A percentile compares a stretch with the other conserved stretches of the same genome.
Evolutionary conservation across 92 coral and sea anemone species (phyloP).

Genomic region (Epizoanthus stellaris): DNA sequence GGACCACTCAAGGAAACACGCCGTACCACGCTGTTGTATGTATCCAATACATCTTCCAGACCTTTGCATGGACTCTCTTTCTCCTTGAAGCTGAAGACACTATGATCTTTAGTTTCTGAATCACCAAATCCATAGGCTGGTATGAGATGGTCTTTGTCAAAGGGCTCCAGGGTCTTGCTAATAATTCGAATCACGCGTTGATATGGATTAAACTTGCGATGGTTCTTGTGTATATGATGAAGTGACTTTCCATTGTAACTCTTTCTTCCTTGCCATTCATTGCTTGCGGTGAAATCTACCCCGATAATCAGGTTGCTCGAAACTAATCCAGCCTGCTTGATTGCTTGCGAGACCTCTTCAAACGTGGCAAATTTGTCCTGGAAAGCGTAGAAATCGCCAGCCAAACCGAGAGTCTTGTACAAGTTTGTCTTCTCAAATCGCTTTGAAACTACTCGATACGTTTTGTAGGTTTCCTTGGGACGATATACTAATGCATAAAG

Average conservation of each 20-base stretch:
- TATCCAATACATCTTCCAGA: slow-evolving; percentile 69
- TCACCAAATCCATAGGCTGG: slow-evolving; percentile 98
- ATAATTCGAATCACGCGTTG: slow-evolving; percentile 90
- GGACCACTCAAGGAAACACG: slow-evolving; percentile 94
- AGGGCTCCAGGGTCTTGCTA: slow-evolving; percentile 85
- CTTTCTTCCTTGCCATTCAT: slow-evolving; percentile 99
- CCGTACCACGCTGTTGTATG: slow-evolving; percentile 82
- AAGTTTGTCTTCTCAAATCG: slow-evolving; percentile 76
- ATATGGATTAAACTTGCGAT: slow-evolving; percentile 88
- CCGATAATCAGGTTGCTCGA: slow-evolving; percentile 90
- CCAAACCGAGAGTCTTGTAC: slow-evolving; percentile 74
- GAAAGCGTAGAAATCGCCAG: slow-evolving; percentile 81
- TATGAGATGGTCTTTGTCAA: slow-evolving; percentile 89
- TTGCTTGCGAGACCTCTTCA: slow-evolving; percentile 85
- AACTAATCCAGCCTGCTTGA: slow-evolving; percentile 78
- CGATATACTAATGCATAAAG: slow-evolving; percentile 75
- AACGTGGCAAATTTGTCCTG: slow-evolving; percentile 82
- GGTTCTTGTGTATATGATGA: slow-evolving; percentile 77
- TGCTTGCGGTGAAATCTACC: slow-evolving; percentile 97
- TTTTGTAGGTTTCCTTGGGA: slow-evolving; percentile 80
- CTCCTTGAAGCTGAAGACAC: slow-evolving; percentile 82
- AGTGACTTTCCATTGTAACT: slow-evolving; percentile 84
- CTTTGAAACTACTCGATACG: slow-evolving; percentile 71
- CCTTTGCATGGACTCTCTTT: slow-evolving; percentile 85
- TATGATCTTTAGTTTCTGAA: slow-evolving; percentile 76